phyloP scores from a whole-genome alignment of 1,140 invertebrate genomes.

The Heliothis virescens region DNA sequence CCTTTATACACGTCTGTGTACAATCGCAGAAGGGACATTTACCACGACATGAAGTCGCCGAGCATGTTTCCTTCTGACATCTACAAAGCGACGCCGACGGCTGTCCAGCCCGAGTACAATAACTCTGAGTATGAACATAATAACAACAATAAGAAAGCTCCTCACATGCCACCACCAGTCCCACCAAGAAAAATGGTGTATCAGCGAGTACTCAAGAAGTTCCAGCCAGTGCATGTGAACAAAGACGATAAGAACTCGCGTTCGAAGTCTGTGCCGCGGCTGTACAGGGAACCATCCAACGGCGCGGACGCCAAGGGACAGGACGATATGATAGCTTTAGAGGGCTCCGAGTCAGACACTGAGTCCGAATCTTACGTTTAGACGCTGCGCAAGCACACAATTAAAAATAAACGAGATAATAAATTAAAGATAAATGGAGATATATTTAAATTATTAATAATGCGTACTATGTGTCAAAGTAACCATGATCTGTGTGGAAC shows the following conservation, averaged over 20 bases:
- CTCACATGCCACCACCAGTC: conserved; percentile 80
- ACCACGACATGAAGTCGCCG: conserved; percentile 77
- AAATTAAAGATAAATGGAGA: conserved; percentile 33
- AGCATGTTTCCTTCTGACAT: conserved; percentile 81
- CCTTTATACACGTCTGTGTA: conserved; percentile 81
- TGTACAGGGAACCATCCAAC: conserved; percentile 76
- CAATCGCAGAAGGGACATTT: conserved; percentile 79
- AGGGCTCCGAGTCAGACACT: conserved; percentile 82
- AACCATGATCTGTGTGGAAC: conserved; percentile 46
- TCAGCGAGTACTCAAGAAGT: conserved; percentile 82
- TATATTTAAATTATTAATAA: conserved; percentile 48
- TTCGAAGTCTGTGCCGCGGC: conserved; percentile 79
- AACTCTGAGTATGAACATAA: conserved; percentile 69
- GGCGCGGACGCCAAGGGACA: conserved; percentile 71
- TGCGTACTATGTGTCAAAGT: conserved; percentile 40
- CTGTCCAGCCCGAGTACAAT: conserved; percentile 78
- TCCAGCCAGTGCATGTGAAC: conserved; percentile 82
- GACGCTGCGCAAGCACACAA: conserved; percentile 55
- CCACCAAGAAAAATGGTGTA: conserved; percentile 84
- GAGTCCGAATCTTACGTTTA: conserved; percentile 85
- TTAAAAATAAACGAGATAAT: not conserved
- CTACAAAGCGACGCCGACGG: conserved; percentile 83
- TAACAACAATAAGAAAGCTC: conserved; percentile 73
- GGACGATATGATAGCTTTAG: conserved; percentile 76
- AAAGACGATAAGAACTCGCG: conserved; percentile 80